Base-by-base conservation (phyloP, 2,888 invertebrate species). In the Pyrrhia umbra region DNA sequence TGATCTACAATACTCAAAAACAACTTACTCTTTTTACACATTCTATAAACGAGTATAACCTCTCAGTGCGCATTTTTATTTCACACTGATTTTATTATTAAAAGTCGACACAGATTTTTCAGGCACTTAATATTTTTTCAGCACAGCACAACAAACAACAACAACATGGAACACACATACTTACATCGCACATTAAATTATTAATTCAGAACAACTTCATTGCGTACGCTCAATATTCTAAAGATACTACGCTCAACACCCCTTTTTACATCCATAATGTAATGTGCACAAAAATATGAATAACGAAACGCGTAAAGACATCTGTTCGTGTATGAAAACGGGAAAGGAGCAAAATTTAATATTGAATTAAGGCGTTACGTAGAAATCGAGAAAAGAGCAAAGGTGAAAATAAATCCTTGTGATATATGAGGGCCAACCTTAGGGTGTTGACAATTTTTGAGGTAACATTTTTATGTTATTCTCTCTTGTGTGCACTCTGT, bases 331-430 rank as follows among this genome's bases (percentile, higher is more conserved):
- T 83, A 88, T 84, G 86, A 84, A 86, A 85, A 86, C 83, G 82
- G 78, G 85, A 85, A 90, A 88, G 88, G 88, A 89, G 90, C 91
- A 90, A 88, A 92, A 94, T 94, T 94, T 94, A 93, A 93, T 94
- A 94, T 94, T 94, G 94, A 94, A 94, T 94, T 94, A 94, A 93
- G 93, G 92, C 89, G 92, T 93, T 92, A 90, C 88, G 90, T 89
- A 87, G 86, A 91, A 93, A 94, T 94, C 92, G 94, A 92, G 93
- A 89, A 90, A 87, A 88, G 88, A 84, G 88, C 89, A 85, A 87
- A 92, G 93, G 91, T 90, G 90, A 87, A 85, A 90, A 94, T 94
- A 94, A 94, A 94, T 94, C 93, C 91, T 87, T 75, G 83, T 94
- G 93, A 94, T 94, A 93, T 93, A 94, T 89, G 92, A 84, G 60